Evolutionary conservation across 2,888 invertebrate genomes (phyloP).

Genomic region (Tromatobia lineatoria): DNA sequence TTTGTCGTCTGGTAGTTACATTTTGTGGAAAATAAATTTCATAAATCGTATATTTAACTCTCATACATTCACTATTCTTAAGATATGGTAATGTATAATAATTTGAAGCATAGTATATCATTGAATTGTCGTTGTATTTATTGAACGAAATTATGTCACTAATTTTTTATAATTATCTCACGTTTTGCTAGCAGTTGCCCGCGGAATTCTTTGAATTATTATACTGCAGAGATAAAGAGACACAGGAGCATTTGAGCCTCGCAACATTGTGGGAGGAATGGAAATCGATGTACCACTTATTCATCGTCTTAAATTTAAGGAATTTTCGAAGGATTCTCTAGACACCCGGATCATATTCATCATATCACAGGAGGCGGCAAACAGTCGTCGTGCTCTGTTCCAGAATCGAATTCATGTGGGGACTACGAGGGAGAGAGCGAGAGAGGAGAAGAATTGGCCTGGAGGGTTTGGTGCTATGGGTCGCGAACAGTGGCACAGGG

Average conservation of each 20-base stretch:
- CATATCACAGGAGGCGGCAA: constrained; percentile 46
- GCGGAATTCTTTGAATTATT: neutral
- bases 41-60: too few species aligned
- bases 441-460: constrained; percentile 25
- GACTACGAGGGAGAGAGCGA: constrained; percentile 21
- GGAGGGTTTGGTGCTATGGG: constrained; percentile 55
- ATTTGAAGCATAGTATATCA: neutral
- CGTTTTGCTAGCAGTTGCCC: too few species aligned
- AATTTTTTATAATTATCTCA: neutral
- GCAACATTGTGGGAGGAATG: neutral
- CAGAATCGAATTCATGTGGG: constrained; percentile 24
- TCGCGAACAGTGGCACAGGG: constrained; percentile 26
- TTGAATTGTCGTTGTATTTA: neutral
- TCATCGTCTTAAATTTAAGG: constrained; percentile 29
- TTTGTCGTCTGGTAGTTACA: too few species aligned
- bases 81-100: neutral
- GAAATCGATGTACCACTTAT: constrained; percentile 9
- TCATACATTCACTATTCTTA: neutral
- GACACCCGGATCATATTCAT: constrained; percentile 45
- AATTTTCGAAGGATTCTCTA: constrained; percentile 44
- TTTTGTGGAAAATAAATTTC: too few species aligned
- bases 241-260: too few species aligned
- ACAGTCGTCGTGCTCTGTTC: constrained; percentile 48
- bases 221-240: neutral
- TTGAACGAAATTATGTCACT: neutral